Percentiles rank a stretch among this genome's conserved stretches.
These are phyloP conservation scores for Bradypodion ventrale DNA, from an alignment of 2,797 vertebrate species.

Conservation along the genomic window DNA sequence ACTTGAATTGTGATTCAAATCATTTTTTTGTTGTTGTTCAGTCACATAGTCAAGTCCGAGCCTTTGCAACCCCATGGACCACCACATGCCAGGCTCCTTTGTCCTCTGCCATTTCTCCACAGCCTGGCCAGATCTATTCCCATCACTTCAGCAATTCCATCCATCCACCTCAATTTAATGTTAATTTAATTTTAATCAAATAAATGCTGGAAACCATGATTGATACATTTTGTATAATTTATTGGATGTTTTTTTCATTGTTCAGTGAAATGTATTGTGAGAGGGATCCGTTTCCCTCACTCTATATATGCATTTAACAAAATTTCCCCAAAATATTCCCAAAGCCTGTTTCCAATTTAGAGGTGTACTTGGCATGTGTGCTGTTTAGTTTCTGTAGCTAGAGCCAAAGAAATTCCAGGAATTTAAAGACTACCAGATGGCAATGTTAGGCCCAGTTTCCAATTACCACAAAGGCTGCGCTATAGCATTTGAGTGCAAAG, in stretches of 20 bases:
- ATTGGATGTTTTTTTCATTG: neutral
- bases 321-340: constrained; percentile 5
- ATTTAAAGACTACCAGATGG: constrained; percentile 83
- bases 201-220: neutral
- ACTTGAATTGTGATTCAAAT: no score
- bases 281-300: neutral
- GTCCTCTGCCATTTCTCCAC: no score
- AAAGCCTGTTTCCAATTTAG: constrained; percentile 37
- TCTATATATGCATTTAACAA: neutral
- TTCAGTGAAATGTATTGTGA: neutral
- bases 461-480: neutral
- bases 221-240: neutral
- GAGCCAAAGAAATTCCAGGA: constrained; percentile 72
- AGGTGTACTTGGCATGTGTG: constrained; percentile 20
- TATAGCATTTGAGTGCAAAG: neutral
- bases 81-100: no score
- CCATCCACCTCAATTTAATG: no score
- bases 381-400: constrained; percentile 86
- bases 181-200: no score
- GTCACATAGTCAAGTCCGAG: no score
- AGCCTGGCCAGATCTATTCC: no score
- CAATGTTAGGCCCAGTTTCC: constrained; percentile 6
- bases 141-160: no score
- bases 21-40: no score
- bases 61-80: no score